Evolutionary conservation across 2,113 vertebrate species (phyloP).

Genomic region (Cairina moschata): DNA sequence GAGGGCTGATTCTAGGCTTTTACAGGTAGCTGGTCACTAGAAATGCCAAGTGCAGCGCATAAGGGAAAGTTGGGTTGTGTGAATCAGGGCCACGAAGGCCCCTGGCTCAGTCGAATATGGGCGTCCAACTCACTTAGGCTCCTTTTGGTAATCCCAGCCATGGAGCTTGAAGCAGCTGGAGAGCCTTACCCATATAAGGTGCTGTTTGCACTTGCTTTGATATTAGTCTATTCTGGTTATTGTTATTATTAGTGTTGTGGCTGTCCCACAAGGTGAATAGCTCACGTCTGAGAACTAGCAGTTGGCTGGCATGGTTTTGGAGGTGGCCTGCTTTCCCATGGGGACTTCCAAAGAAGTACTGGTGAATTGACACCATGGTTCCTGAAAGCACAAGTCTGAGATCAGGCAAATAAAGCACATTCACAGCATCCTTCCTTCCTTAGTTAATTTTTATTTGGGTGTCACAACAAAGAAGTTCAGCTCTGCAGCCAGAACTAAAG

Average conservation of each 20-base stretch:
- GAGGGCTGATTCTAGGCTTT: neutral
- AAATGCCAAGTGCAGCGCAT: neutral
- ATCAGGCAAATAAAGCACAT: neutral
- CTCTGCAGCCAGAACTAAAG: neutral
- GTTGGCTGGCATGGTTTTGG: neutral
- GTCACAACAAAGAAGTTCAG: neutral
- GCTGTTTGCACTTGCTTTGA: neutral
- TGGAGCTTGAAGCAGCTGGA: neutral
- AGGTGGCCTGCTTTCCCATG: neutral
- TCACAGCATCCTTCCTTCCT: neutral
- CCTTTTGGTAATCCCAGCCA: neutral
- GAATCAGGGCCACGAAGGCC: neutral
- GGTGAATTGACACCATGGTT: neutral
- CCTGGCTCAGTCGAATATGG: neutral
- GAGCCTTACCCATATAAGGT: neutral
- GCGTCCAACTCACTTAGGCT: neutral
- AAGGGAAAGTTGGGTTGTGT: neutral
- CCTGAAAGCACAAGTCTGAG: neutral
- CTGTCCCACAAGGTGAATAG: neutral
- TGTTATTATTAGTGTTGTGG: neutral
- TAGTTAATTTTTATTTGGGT: neutral
- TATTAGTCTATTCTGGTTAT: neutral
- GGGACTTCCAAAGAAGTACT: neutral
- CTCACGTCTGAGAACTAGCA: neutral
- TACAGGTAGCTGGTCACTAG: neutral